These are phyloP conservation scores for Tragopan temminckii DNA, from an alignment of 2,797 vertebrate species.

Conservation along the genomic window DNA sequence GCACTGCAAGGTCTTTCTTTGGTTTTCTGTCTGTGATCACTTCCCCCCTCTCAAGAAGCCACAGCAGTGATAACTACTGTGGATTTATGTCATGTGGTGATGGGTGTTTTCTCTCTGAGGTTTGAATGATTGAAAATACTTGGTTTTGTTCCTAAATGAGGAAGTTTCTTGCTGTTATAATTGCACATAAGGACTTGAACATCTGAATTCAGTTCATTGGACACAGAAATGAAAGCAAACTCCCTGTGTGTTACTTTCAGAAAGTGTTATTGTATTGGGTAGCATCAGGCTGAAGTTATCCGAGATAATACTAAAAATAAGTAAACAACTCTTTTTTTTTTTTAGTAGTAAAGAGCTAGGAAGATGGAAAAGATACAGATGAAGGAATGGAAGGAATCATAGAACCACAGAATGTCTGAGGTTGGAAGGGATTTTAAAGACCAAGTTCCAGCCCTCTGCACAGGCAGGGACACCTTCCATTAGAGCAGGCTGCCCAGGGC, in stretches of 20 bases:
- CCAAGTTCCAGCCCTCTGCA: no score
- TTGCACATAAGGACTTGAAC: background rate
- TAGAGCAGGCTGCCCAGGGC: no score
- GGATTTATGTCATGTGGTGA: background rate
- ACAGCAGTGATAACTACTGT: background rate
- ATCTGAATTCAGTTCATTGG: background rate
- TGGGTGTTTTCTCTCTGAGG: background rate
- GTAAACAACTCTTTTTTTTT: background rate
- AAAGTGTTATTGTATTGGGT: accelerated
- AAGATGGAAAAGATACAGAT: background rate
- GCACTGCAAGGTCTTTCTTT: background rate
- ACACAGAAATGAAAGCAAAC: background rate
- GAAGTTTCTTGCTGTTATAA: background rate
- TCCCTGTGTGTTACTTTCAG: background rate
- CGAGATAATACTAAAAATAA: background rate
- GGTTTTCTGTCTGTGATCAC: background rate
- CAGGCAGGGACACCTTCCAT: no score
- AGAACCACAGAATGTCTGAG: no score
- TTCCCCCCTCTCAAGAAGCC: background rate
- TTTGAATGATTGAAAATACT: background rate
- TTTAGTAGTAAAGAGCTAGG: background rate
- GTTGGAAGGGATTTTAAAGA: background rate
- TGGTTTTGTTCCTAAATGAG: background rate
- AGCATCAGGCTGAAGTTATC: background rate
- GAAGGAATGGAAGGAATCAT: background rate